phyloP scores from a whole-genome alignment of 1,140 invertebrate genomes.

The Drosophila ironensis region DNA sequence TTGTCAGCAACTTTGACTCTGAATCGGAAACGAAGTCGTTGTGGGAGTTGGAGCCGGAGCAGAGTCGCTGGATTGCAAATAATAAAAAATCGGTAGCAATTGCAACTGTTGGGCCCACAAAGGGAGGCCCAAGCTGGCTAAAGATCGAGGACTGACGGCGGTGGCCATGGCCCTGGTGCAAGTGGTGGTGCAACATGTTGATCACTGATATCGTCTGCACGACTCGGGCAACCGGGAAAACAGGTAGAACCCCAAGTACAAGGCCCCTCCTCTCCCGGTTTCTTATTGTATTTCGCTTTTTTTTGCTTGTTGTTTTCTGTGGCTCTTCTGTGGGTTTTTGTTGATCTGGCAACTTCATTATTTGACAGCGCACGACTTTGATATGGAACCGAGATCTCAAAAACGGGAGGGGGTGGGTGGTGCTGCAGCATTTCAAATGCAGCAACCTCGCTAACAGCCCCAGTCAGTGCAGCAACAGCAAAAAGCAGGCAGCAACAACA shows the following conservation, averaged over 20 bases:
- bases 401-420: conserved; percentile 1
- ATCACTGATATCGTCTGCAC: conserved; percentile 76
- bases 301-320: no score
- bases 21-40: conserved; percentile 3
- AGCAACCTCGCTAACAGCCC: no score
- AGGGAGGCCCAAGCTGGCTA: conserved; percentile 40
- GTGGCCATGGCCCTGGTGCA: conserved; percentile 25
- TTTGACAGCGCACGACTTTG: conserved; percentile 77
- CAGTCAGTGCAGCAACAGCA: conserved; percentile 33
- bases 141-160: conserved; percentile 8
- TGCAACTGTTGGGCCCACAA: conserved; percentile 68
- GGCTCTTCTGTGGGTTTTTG: conserved; percentile 65
- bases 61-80: conserved; percentile 32
- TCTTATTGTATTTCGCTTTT: no score
- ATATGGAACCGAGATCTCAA: conserved; percentile 46
- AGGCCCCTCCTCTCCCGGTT: conserved; percentile 28
- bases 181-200: conserved; percentile 66
- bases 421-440: conserved; percentile 18
- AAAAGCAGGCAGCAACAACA: conserved; percentile 23
- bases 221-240: conserved; percentile 56
- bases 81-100: conserved; percentile 79
- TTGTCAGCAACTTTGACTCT: conserved; percentile 47
- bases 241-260: conserved; percentile 53
- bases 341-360: conserved; percentile 79
- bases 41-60: background rate